A percentile compares a stretch with the other conserved stretches of the same genome.
These are phyloP conservation scores for Phymanthus crucifer DNA, from an alignment of 92 coral and sea anemone species.

Conservation along the genomic window DNA sequence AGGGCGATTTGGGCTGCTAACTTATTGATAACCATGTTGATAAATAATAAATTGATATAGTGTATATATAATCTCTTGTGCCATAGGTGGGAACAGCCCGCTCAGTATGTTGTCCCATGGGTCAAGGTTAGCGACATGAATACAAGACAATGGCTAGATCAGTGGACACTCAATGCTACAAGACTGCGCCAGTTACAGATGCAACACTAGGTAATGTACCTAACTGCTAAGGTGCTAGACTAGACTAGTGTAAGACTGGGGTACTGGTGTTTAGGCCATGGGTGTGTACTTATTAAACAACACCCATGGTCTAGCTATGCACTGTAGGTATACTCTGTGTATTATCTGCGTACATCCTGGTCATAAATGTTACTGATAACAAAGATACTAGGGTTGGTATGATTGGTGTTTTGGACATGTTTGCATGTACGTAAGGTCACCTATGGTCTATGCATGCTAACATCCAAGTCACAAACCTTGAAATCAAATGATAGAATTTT, in stretches of 20 bases:
- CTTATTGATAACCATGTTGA: neutral
- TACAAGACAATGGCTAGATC: conserved; percentile 95
- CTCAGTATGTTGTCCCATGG: conserved; percentile 94
- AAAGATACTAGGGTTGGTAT: too few relatives aligned
- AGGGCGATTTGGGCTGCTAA: neutral
- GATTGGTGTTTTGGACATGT: too few relatives aligned
- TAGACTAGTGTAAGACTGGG: neutral
- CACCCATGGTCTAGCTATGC: too few relatives aligned
- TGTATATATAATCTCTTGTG: neutral
- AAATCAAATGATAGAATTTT: neutral
- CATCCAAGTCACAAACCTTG: neutral
- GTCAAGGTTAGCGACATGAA: conserved; percentile 79
- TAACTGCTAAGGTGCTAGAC: neutral
- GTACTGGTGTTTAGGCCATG: neutral
- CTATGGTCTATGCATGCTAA: neutral
- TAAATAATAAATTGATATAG: too few relatives aligned
- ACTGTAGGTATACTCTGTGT: too few relatives aligned
- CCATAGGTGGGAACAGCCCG: conserved; percentile 98
- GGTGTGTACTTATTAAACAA: neutral
- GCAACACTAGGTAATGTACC: conserved; percentile 36
- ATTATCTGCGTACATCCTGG: too few relatives aligned
- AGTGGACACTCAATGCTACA: conserved; percentile 85
- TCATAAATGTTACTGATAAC: too few relatives aligned
- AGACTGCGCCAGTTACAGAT: conserved; percentile 84
- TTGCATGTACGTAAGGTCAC: too few relatives aligned